Base-by-base conservation (phyloP, 53 echinoderm and acorn worm genomes). In the Holothuria scabra region DNA sequence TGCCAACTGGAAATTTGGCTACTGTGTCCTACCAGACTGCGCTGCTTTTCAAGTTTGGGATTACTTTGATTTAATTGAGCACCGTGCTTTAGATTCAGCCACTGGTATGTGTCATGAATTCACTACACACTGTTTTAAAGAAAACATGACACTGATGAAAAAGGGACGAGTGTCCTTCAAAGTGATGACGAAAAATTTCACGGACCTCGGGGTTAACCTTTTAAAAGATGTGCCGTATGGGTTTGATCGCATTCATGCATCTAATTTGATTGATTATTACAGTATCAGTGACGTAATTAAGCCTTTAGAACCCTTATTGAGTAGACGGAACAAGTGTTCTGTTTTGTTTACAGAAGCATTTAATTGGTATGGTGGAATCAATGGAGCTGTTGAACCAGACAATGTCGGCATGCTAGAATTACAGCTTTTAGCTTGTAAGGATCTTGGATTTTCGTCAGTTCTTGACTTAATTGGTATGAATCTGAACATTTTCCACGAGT, bases 221-320 rank as follows among this genome's bases (percentile, higher is more conserved):
- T 18, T 52, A 18, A 52, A 52, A 52, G 52, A 52, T 52, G 52
- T 18, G 3, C 52, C 52, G 3, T 16, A 18, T 16, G 37, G 46
- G 3, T 81, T 81, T 62, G 80, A 80, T 41, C 81, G 81, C 61
- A 81, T 81, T 24, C 63, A 60, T 34, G 29, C 63, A 5, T 81
- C 81, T 2, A 62, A 64, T 28, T 62, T 81, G 64, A 64, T 64
- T 1, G 81, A 81, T 37, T 62, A 41, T 24, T 12, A 63, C 21
- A 33, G 30, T 20, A 61, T 62, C 10, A 22, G 22, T 34, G 1
- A 34, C 12, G 63, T 81, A 10, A n/a, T 81, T 7, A 5, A 61
- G 31, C 20, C 12, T 6, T 28, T 81, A 13, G 41, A 62, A 81
- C 81, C 81, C 19, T 44, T 81, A 20, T 62, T 81, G 16, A 81